phyloP scores from a whole-genome alignment of 2,888 invertebrate species.

The Podotricha telesiphe region DNA sequence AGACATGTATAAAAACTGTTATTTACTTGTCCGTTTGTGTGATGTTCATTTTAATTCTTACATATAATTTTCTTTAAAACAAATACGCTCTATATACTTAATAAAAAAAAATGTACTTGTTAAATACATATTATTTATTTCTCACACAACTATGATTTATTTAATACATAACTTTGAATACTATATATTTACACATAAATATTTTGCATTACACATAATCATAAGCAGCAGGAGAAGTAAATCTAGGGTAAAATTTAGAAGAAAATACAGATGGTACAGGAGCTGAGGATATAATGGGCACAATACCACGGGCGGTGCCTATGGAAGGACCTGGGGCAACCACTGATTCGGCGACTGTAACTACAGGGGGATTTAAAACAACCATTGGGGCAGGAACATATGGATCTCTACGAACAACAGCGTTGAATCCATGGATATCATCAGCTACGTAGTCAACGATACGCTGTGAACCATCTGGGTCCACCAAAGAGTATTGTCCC shows the following conservation, averaged over 20 bases:
- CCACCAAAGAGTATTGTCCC: constrained; percentile 81
- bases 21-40: no score
- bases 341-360: constrained; percentile 42
- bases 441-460: constrained; percentile 82
- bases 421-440: constrained; percentile 80
- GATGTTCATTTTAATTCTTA: no score
- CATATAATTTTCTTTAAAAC: no score
- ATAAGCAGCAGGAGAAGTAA: not conserved
- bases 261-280: constrained; percentile 22
- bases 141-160: no score
- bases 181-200: not conserved
- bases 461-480: constrained; percentile 80
- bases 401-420: constrained; percentile 80
- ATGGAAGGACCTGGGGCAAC: constrained; percentile 37
- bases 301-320: constrained; percentile 23
- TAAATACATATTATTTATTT: no score
- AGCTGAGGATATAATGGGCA: not conserved
- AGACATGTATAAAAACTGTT: no score
- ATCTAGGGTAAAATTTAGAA: not conserved
- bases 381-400: constrained; percentile 48
- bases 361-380: constrained; percentile 40
- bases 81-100: not conserved
- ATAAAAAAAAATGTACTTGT: no score
- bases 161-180: not conserved
- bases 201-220: not conserved